Percentiles rank a stretch among this genome's conserved stretches.
Conservation (phyloP, 2,797 vertebrate species). For the Fistularia commersonii region DNA sequence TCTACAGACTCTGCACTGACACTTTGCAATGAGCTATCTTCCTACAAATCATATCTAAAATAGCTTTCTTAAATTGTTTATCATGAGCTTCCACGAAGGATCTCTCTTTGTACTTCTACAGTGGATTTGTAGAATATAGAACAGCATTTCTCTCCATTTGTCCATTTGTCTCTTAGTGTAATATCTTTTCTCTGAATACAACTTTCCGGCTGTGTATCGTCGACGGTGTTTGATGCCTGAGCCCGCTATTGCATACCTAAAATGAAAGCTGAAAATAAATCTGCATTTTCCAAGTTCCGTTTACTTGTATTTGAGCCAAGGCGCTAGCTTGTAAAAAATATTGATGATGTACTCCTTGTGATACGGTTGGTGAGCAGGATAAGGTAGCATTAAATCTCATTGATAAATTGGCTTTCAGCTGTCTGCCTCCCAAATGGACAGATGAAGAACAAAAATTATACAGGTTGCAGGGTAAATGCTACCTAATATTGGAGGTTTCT, state of each 20-base stretch:
- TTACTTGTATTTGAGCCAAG: slow-evolving; percentile 45
- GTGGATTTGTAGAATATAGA: too few relatives aligned
- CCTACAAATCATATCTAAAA: too few relatives aligned
- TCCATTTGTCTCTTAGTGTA: neutral
- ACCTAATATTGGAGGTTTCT: neutral
- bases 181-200: slow-evolving; percentile 12
- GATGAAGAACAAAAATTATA: too few relatives aligned
- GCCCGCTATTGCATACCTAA: slow-evolving; percentile 20
- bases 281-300: neutral
- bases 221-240: too few relatives aligned
- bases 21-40: too few relatives aligned
- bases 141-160: too few relatives aligned
- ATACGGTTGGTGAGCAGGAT: slow-evolving; percentile 42
- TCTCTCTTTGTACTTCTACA: too few relatives aligned
- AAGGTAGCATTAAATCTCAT: slow-evolving; percentile 55
- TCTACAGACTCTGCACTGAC: too few relatives aligned
- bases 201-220: slow-evolving; percentile 4
- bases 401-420: slow-evolving; percentile 47
- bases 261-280: slow-evolving; percentile 19
- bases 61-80: too few relatives aligned
- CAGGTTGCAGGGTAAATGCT: neutral
- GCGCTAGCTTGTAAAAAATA: slow-evolving; percentile 54
- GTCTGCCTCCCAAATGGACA: neutral
- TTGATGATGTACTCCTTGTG: slow-evolving; percentile 57
- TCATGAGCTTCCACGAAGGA: too few relatives aligned